Conservation (phyloP, 2,888 invertebrate species). For the Drosophila gaucha region DNA sequence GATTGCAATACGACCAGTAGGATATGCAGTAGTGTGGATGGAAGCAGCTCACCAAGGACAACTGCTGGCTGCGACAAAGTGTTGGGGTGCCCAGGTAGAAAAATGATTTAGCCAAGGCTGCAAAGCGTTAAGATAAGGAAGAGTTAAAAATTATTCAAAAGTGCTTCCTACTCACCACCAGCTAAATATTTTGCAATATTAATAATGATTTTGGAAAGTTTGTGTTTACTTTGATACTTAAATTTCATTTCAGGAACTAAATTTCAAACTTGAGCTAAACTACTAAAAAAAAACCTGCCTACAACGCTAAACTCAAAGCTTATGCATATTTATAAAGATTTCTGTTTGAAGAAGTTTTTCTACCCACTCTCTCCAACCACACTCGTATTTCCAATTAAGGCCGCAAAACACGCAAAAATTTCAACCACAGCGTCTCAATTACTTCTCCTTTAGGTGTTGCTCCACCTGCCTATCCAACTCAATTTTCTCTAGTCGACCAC, state of each 20-base stretch:
- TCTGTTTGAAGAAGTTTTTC: not conserved
- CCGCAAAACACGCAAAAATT: constrained; percentile 32
- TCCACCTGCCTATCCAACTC: not conserved
- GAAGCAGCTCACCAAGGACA: constrained; percentile 5
- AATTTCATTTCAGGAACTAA: constrained; percentile 60
- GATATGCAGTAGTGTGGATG: constrained; percentile 33
- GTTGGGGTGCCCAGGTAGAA: constrained; percentile 48
- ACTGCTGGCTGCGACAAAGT: constrained; percentile 37
- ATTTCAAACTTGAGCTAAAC: constrained; percentile 30
- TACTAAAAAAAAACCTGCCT: no score
- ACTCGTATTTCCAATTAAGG: constrained; percentile 48
- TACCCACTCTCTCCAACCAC: not conserved
- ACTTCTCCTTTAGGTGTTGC: constrained; percentile 23
- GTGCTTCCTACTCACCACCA: constrained; percentile 41
- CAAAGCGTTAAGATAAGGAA: not conserved
- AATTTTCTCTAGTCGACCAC: constrained; percentile 7
- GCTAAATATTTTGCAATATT: constrained; percentile 17
- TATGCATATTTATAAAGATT: not conserved
- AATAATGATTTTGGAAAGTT: constrained; percentile 49
- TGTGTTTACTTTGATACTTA: constrained; percentile 66
- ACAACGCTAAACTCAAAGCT: constrained; percentile 13
- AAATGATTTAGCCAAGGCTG: constrained; percentile 46
- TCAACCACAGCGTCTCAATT: constrained; percentile 52
- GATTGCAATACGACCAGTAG: constrained; percentile 18
- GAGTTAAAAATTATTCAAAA: not conserved